A percentile compares a stretch with the other conserved stretches of the same genome.
These are phyloP conservation scores for Aplodontia rufa DNA, from an alignment of 2,113 vertebrate genomes.

Conservation along the genomic window DNA sequence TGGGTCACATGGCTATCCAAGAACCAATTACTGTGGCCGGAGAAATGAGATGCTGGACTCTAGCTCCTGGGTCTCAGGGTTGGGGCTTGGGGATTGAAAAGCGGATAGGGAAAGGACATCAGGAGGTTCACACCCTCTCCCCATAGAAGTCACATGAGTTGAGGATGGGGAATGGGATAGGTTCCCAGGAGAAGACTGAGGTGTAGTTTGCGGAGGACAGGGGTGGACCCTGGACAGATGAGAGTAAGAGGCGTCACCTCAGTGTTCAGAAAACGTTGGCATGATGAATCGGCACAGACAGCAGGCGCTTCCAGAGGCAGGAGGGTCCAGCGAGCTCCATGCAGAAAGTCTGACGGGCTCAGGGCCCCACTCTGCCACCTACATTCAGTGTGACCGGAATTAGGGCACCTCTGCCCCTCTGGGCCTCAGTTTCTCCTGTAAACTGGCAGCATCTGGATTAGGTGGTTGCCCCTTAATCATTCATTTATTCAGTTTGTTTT, in stretches of 20 bases:
- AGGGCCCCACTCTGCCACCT: background rate
- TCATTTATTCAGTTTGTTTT: background rate
- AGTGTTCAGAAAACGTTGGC: too few relatives aligned
- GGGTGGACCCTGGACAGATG: background rate
- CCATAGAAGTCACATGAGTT: background rate
- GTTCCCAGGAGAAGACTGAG: background rate
- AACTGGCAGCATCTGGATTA: background rate
- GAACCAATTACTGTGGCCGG: background rate
- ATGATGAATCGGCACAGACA: too few relatives aligned
- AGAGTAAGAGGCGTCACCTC: background rate
- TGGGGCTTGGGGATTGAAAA: background rate
- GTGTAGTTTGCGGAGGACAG: background rate
- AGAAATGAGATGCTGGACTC: background rate
- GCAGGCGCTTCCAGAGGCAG: background rate
- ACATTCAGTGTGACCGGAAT: background rate
- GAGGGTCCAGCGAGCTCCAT: background rate
- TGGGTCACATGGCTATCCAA: background rate
- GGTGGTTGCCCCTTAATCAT: too few relatives aligned
- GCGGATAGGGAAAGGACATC: background rate
- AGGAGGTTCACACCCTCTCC: fast-evolving
- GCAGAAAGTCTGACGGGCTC: background rate
- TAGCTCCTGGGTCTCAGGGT: background rate
- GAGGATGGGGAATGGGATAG: background rate
- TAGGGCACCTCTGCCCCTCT: background rate
- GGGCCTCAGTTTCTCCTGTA: background rate